Evolutionary conservation across 2,888 invertebrate genomes (phyloP).

Genomic region (Tridacna crocea): DNA sequence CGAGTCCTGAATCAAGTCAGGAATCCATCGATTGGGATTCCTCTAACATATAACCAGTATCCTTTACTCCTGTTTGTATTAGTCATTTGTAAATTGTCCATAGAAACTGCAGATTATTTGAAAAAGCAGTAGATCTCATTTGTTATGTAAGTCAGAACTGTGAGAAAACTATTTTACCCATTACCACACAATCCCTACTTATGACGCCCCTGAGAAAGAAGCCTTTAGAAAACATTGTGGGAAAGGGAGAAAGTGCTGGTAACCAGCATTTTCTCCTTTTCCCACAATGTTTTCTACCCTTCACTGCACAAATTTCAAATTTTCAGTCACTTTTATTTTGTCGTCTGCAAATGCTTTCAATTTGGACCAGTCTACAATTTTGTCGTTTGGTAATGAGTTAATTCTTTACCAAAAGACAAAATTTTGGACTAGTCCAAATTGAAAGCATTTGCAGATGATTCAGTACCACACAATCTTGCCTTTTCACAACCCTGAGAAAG

Average conservation of each 20-base stretch:
- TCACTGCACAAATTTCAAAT: no score
- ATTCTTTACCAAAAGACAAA: no score
- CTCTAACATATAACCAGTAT: conserved; percentile 95
- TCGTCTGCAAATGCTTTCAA: no score
- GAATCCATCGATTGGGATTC: conserved; percentile 93
- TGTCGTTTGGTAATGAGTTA: no score
- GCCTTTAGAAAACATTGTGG: background rate
- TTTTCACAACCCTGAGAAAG: no score
- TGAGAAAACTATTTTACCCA: background rate
- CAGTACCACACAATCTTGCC: no score
- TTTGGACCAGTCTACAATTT: no score
- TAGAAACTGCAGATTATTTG: no score
- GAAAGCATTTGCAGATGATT: no score
- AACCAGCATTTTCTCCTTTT: background rate
- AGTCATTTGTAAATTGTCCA: background rate
- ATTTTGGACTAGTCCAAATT: no score
- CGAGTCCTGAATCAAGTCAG: conserved; percentile 96
- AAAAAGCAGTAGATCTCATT: no score
- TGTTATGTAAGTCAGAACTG: background rate
- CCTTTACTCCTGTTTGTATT: conserved; percentile 59
- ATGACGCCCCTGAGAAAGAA: background rate
- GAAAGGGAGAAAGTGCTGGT: background rate
- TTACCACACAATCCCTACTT: background rate
- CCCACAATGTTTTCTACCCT: conserved; percentile 11
- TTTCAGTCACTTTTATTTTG: no score